Evolutionary conservation across 2,888 invertebrate species (phyloP), one percentile per base, ranked within the genome.

Genomic region (Lucinisca nassula): DNA sequence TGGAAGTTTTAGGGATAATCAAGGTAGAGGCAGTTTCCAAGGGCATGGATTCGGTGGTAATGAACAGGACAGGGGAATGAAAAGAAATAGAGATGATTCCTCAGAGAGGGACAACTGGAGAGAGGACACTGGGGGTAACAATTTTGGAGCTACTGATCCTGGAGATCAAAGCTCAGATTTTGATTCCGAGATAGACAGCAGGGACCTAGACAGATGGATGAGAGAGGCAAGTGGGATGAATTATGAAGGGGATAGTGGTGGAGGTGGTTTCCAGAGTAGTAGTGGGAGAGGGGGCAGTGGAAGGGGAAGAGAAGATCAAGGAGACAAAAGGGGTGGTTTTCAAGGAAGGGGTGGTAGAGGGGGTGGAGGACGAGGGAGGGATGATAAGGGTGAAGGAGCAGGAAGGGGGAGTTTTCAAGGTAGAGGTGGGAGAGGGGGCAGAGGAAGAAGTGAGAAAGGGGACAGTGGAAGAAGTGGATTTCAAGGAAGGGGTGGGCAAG

Each of bases 11-110:
- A 72, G 84, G 27, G 82, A 49, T 6, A 58, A 58, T 55, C 35
- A 37, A 79, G 79, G 83, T 45, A 77, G 73, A 49, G 79, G 78
- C 30, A 77, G 81, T 49, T 37, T 72, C n/a, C 38, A 27, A 24
- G 72, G 40, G 1, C 17, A n/a, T 40, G 80, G 82, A 14, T 77
- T 82, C 49, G 84, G 84, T 55, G 79, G 88, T 30, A 55, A 32
- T 27, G 82, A 83, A 83, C 79, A 83, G 75, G 87, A 87, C 21
- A 87, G 89, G 4, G 86, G 85, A 0, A 84, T 85, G 21, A 78
- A 72, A 58, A 85, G 90, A 37, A 80, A 81, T 40, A 73, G 84
- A 51, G 79, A 86, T 51, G 79, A 87, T 75, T 82, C 51, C 27
- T 70, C 80, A 76, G 87, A 79, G 79, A 73, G 86, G 78, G 85